Percentiles rank a stretch among this genome's conserved stretches.
Conservation (phyloP, 1,140 invertebrate genomes). For the Hormaphis cornu region DNA sequence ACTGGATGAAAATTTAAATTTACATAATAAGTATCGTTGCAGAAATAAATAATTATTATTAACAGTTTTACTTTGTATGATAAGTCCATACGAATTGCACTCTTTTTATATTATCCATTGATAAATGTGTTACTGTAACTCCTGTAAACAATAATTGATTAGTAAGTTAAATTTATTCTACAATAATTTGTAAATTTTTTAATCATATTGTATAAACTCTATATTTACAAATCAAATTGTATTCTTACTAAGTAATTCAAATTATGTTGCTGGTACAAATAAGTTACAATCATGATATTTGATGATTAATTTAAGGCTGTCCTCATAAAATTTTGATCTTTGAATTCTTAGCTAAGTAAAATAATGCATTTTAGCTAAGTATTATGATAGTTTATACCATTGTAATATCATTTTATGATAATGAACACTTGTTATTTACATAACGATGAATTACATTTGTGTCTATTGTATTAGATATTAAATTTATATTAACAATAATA, state of each 20-base stretch:
- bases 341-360: constrained; percentile 11
- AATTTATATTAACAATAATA: not conserved
- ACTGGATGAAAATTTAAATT: not conserved
- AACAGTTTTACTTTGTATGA: too few relatives aligned
- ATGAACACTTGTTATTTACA: not conserved
- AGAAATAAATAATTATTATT: not conserved
- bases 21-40: not conserved
- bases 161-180: not conserved
- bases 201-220: not conserved
- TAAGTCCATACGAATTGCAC: too few relatives aligned
- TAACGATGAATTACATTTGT: not conserved
- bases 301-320: not conserved
- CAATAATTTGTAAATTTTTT: constrained; percentile 17
- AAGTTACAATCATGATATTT: not conserved
- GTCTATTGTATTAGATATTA: not conserved
- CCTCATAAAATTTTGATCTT: constrained; percentile 15
- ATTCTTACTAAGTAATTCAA: not conserved
- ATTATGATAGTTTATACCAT: not conserved
- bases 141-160: too few relatives aligned
- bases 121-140: too few relatives aligned
- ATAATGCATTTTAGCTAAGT: constrained; percentile 2
- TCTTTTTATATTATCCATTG: too few relatives aligned
- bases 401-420: not conserved
- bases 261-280: not conserved
- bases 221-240: not conserved